Conservation (phyloP, 2,797 vertebrate genomes). For the Halcyon chelicuti region DNA sequence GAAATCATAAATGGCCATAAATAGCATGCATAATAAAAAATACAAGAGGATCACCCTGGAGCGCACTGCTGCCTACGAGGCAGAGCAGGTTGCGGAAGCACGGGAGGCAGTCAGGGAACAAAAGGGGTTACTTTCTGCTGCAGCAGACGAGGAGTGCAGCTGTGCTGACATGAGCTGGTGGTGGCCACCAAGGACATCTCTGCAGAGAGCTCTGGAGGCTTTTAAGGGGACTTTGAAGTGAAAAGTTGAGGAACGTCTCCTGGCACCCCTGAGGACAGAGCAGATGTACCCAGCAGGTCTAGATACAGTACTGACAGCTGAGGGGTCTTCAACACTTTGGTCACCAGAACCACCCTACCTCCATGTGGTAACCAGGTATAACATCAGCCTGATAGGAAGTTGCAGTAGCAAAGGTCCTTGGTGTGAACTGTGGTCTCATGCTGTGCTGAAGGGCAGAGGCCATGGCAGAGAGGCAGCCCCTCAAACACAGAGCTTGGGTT, state of each 20-base stretch:
- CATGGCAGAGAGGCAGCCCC: rapidly evolving
- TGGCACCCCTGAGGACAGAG: background rate
- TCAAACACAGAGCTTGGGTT: rapidly evolving
- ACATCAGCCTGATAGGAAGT: rapidly evolving
- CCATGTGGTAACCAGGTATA: background rate
- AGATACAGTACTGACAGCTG: background rate
- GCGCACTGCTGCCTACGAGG: background rate
- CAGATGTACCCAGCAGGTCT: background rate
- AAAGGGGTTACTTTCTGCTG: background rate
- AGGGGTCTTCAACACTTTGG: rapidly evolving
- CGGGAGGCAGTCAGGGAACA: background rate
- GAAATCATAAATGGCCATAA: background rate
- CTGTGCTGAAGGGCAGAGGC: background rate
- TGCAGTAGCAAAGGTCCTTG: background rate
- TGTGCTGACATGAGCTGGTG: background rate
- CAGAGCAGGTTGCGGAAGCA: background rate
- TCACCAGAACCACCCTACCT: rapidly evolving
- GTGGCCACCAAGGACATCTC: background rate
- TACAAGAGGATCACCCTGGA: background rate
- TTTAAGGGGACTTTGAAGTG: rapidly evolving
- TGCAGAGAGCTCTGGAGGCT: background rate
- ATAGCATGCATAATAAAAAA: background rate
- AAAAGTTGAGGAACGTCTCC: background rate
- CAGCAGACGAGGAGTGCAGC: background rate
- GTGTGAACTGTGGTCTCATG: background rate